Evolutionary conservation across 2,113 vertebrate genomes (phyloP).

Genomic region (Aegithalos caudatus): DNA sequence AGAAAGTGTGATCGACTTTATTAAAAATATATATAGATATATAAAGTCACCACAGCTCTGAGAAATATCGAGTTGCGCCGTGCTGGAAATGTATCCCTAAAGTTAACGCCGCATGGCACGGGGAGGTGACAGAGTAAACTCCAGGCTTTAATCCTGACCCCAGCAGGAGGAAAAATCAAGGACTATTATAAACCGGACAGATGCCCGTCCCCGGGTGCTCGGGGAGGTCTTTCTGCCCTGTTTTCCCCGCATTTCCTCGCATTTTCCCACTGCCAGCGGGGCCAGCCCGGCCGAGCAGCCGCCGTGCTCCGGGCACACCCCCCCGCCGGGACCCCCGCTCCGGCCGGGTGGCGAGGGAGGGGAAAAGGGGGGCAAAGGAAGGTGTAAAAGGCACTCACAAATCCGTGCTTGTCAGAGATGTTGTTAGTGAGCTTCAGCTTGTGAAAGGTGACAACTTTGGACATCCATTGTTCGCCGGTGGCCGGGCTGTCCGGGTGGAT

Average conservation of each 20-base stretch:
- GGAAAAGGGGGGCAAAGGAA: not conserved
- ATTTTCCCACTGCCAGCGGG: not conserved
- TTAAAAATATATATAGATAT: not conserved
- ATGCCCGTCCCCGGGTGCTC: rapidly evolving
- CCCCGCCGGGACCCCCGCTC: not conserved
- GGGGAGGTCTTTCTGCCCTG: rapidly evolving
- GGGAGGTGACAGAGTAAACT: not conserved
- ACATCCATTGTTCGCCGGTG: slow-evolving; percentile 99
- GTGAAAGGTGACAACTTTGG: slow-evolving; percentile 98
- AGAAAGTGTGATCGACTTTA: slow-evolving; percentile 18
- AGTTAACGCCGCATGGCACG: not conserved
- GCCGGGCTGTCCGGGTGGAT: slow-evolving; percentile 99
- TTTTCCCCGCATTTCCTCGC: not conserved
- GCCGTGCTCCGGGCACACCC: not conserved
- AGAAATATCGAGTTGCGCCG: not conserved
- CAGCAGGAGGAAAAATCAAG: not conserved
- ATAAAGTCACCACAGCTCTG: not conserved
- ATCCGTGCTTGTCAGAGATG: slow-evolving; percentile 99
- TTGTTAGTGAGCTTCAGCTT: slow-evolving; percentile 99
- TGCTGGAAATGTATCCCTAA: not conserved
- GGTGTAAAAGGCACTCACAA: slow-evolving; percentile 87
- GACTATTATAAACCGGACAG: rapidly evolving
- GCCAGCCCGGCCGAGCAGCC: not conserved
- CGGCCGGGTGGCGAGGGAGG: not conserved
- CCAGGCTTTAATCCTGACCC: not conserved